Percentiles rank a stretch among this genome's conserved stretches.
These are phyloP conservation scores for Peromyscus nudipes DNA, from an alignment of 2,797 vertebrate genomes.

Conservation along the genomic window DNA sequence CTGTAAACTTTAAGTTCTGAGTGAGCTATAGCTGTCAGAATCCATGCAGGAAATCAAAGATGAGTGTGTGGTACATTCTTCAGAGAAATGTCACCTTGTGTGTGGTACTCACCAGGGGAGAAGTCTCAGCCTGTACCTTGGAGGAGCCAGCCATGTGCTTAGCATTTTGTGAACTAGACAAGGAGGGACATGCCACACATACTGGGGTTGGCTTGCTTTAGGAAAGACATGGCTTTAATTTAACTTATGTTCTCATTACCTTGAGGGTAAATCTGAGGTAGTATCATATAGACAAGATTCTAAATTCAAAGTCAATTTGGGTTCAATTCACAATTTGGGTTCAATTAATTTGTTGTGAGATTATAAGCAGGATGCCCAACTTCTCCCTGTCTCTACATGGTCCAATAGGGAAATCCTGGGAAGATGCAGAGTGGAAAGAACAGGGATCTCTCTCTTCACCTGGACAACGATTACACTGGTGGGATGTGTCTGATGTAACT, in stretches of 20 bases:
- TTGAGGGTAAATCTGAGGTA: conserved; percentile 52
- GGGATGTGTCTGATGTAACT: background rate
- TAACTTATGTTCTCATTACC: conserved; percentile 25
- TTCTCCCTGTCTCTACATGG: background rate
- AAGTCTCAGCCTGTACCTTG: background rate
- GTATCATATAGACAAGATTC: background rate
- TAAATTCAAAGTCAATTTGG: background rate
- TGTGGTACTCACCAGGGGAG: background rate
- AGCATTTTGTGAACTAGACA: background rate
- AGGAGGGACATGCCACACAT: background rate
- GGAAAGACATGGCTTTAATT: conserved; percentile 22
- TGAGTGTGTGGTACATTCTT: background rate
- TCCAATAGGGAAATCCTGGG: background rate
- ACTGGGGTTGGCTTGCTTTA: conserved; percentile 15
- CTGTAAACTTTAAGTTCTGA: conserved; percentile 23
- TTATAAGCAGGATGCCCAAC: conserved; percentile 11
- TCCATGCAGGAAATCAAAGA: conserved; percentile 27
- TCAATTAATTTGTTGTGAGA: conserved; percentile 9
- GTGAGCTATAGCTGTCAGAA: background rate
- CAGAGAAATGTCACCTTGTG: background rate
- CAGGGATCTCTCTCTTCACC: background rate
- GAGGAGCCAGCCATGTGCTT: background rate
- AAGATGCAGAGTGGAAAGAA: background rate
- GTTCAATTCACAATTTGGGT: conserved; percentile 17
- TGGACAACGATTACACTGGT: background rate